Evolutionary conservation across 2,797 vertebrate species (phyloP), one percentile per base, ranked within the genome.

Genomic region (Podarcis lilfordi): DNA sequence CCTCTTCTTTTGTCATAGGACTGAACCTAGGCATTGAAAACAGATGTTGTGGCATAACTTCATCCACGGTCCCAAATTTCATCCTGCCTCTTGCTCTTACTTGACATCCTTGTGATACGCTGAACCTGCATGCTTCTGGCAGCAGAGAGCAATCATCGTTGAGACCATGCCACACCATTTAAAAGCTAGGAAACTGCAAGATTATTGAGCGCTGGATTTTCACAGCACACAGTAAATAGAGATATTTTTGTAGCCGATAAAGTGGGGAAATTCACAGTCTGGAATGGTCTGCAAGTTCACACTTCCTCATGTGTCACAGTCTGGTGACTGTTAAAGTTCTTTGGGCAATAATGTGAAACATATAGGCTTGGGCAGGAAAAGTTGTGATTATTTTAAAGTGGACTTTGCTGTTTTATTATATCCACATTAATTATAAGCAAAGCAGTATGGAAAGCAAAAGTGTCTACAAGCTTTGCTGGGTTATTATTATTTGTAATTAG

Each of bases 191-290:
- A 93, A 91, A 5, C 0, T 0, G 50, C 0, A 29, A 86, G 85
- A 0, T 1, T 2, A 1, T 35, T 0, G 45, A 87, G 40, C 0
- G 2, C 80, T 0, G 91, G 40, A 29, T 74, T 92, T 91, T 94
- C 88, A 81, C 89, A 87, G 89, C 84, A 68, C 71, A 77, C 4
- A 9, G 80, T 0, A 86, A 59, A 72, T 89, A 25, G 90, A 88
- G 88, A 84, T 27, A 90, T 82, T 78, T 84, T 76, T 89, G 88
- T 76, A 74, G 88, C 75, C 0, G 27, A 74, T 86, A 5, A 90
- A 79, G 89, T 93, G 94, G 92, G 91, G 91, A 94, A 95, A 85
- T 93, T 93, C 89, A 88, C 88, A 91, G 87, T 74, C 1, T 1
- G 1, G 90, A 50, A 13, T 80, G 91, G 79, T 7, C 84, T 83